Base-by-base conservation (phyloP, 2,888 invertebrate species). In the Nycteola revayana region DNA sequence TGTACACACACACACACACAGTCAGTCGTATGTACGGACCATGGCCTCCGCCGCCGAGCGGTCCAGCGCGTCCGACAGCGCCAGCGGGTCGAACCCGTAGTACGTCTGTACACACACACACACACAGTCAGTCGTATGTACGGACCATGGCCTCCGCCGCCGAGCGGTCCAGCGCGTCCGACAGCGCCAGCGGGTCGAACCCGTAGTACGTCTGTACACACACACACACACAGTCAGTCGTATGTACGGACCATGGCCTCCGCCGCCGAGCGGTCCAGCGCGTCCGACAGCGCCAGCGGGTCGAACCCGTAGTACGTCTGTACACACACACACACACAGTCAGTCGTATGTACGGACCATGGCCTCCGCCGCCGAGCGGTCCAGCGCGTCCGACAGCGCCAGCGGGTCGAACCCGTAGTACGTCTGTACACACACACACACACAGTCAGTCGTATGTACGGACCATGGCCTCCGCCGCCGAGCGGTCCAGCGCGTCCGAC, bases 141-240 rank as follows among this genome's bases (percentile, higher is more conserved):
- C 93, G 93, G 11, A 97, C 94, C 96, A 96, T 96, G 2, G 96
- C 95, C 63, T 94, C 93, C 52, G 95, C 96, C 2, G 95, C 94
- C 48, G 86, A 72, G 69, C 58, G 58, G 0, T 95, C 96, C 49
- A 94, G 83, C 91, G 95, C 93, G 25, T 95, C 44, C 42, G 69
- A 71, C 66, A 56, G 94, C 23, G 94, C 85, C 43, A 38, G 44
- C 56, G 42, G 39, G 47, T 25, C 24, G 5, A 7, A 9, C 21
- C 32, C 39, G 26, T 33, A 39, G 34, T 28, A 43, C 29, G 25
- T 39, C 33, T 55, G 59, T 57, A 58, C 52, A 37, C 67, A 66
- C 42, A 66, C 86, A n/a, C 58, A 96, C 92, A 58, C 92, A 91
- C 1, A 96, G 91, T 42, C 92, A 90, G 28, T 7, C 21, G 21